Base-by-base conservation (phyloP, 1,140 invertebrate species). In the Littorina saxatilis region DNA sequence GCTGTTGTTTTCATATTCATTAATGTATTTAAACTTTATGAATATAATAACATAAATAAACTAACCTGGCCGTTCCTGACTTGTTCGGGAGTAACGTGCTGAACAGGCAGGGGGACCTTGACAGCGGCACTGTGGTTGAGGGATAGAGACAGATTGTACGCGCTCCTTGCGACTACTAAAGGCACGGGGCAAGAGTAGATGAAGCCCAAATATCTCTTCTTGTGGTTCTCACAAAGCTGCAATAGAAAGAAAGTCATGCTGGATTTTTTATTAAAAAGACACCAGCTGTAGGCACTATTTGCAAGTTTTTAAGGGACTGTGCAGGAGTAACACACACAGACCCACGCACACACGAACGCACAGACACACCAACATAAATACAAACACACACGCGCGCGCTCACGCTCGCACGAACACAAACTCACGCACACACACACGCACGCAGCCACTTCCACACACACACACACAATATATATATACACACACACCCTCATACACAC, bases 181-280 rank as follows among this genome's bases (percentile, higher is more conserved):
- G 88, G 87, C 0, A 91, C 66, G 1, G 47, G 55, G 85, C 88
- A 91, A 0, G 89, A 88, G 23, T 90, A 68, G 43, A 90, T 89
- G 80, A 85, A 91, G 27, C 89, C 90, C 23, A 90, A 89, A 80
- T 80, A 91, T 58, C 40, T 81, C 82, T 87, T 86, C 47, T 85
- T 87, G 83, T 91, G 91, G 83, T 91, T 91, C 82, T 91, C 91
- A 82, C 89, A 89, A 85, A 91, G 86, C 82, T 91, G 58, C 15
- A 55, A 29, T 0, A n/a, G 4, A 39, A 52, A 27, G 15, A 47
- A 50, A n/a, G n/a, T 9, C 29, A 47, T n/a, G n/a, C n/a, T n/a
- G 27, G 17, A 23, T 66, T 66, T 0, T 15, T 17, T 1, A 15
- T 0, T 66, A 2, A 66, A 13, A 27, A 27, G 32, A 66, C 32